Percentiles rank a stretch among this genome's conserved stretches.
phyloP scores from a whole-genome alignment of 2,797 vertebrate species.

The Masticophis lateralis region DNA sequence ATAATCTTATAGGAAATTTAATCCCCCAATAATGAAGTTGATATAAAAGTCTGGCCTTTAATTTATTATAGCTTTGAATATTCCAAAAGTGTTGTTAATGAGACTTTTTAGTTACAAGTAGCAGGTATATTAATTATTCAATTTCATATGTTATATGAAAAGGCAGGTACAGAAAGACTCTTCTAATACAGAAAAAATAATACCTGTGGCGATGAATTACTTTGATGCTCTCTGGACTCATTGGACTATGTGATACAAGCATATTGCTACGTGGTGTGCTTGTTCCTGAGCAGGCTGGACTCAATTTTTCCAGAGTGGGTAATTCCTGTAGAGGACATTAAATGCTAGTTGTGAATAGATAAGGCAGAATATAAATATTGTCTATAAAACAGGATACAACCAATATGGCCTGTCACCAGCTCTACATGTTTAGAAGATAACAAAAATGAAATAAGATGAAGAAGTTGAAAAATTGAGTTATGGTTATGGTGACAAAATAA shows the following conservation, averaged over 20 bases:
- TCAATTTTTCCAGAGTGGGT: conserved; percentile 88
- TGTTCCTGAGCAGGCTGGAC: conserved; percentile 81
- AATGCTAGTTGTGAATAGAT: conserved; percentile 9
- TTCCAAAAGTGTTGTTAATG: background rate
- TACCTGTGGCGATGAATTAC: conserved; percentile 95
- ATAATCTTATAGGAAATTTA: background rate
- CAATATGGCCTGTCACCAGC: background rate
- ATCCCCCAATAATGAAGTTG: background rate
- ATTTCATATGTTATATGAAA: background rate
- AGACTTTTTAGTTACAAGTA: background rate
- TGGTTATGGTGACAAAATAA: background rate
- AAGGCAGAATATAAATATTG: background rate
- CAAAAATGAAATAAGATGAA: background rate
- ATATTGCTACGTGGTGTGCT: conserved; percentile 87
- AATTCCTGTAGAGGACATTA: conserved; percentile 83
- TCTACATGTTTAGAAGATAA: background rate
- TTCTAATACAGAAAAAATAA: background rate
- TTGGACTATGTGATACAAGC: conserved; percentile 85
- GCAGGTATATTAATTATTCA: background rate
- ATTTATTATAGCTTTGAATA: background rate
- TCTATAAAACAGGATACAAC: background rate
- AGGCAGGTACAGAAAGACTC: background rate
- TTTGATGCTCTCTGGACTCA: conserved; percentile 93
- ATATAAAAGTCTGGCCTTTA: background rate
- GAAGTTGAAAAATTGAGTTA: background rate